Percentiles rank a stretch among this genome's conserved stretches.
These are phyloP conservation scores for Synergus umbraculus DNA, from an alignment of 2,888 invertebrate genomes.

Conservation along the genomic window DNA sequence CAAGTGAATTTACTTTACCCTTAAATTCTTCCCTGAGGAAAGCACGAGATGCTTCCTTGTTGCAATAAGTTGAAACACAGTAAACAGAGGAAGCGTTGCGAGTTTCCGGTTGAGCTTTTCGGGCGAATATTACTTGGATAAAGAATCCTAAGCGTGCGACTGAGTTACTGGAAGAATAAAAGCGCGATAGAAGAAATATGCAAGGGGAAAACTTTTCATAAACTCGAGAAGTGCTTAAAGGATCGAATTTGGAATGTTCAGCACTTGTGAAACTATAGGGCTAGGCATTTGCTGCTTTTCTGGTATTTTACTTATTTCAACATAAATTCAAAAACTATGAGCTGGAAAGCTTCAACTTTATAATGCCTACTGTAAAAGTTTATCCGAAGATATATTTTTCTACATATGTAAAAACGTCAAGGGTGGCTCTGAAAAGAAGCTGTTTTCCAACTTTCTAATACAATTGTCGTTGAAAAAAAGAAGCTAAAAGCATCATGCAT, in stretches of 20 bases:
- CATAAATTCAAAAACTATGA: neutral
- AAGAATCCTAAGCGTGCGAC: neutral
- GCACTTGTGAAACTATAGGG: neutral
- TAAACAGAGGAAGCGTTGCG: slow-evolving; percentile 40
- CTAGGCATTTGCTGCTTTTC: neutral
- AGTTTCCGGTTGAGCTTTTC: slow-evolving; percentile 40
- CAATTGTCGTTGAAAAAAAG: neutral
- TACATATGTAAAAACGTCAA: neutral
- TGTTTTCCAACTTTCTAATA: neutral
- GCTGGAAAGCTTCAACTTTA: neutral
- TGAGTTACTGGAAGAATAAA: slow-evolving; percentile 12
- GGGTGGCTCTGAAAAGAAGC: neutral
- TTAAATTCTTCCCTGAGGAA: neutral
- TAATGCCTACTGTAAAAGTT: neutral
- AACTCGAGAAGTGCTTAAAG: slow-evolving; percentile 19
- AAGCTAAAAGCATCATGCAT: neutral
- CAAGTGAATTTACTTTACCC: neutral
- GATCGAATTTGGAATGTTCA: slow-evolving; percentile 23
- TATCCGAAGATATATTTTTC: neutral
- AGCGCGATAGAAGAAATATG: slow-evolving; percentile 6
- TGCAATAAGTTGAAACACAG: slow-evolving; percentile 25
- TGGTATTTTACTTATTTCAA: neutral
- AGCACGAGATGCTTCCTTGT: neutral
- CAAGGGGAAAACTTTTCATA: slow-evolving; percentile 34
- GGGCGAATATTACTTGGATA: slow-evolving; percentile 25